Conservation (phyloP, 2,797 vertebrate genomes). For the Myotis planiceps region DNA sequence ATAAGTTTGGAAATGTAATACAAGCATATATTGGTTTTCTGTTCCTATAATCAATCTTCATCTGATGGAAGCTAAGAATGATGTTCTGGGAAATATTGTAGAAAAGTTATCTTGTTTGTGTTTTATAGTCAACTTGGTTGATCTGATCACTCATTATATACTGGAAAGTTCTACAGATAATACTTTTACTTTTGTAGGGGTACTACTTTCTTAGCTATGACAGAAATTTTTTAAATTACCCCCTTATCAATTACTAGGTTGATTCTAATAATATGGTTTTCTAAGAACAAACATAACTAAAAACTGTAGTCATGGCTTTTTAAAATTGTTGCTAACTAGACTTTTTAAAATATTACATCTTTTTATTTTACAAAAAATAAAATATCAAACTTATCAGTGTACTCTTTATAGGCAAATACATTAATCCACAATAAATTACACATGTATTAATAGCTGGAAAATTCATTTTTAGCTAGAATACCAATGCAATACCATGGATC, state of each 20-base stretch:
- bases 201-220: background rate
- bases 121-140: background rate
- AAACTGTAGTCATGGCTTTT: background rate
- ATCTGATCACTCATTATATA: background rate
- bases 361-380: background rate
- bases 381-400: background rate
- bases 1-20: background rate
- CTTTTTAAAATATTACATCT: background rate
- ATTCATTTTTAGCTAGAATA: background rate
- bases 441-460: background rate
- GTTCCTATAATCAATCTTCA: background rate
- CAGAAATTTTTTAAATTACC: background rate
- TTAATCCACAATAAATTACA: background rate
- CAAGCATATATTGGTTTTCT: background rate
- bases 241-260: background rate
- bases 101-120: background rate
- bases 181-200: background rate
- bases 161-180: background rate
- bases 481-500: background rate
- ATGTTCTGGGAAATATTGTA: background rate
- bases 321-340: background rate
- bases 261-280: background rate
- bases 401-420: background rate
- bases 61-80: background rate
- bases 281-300: conserved; percentile 3